A percentile compares a stretch with the other conserved stretches of the same genome.
Evolutionary conservation across 1,140 invertebrate genomes (phyloP).

Genomic region (Drosophila elegans): DNA sequence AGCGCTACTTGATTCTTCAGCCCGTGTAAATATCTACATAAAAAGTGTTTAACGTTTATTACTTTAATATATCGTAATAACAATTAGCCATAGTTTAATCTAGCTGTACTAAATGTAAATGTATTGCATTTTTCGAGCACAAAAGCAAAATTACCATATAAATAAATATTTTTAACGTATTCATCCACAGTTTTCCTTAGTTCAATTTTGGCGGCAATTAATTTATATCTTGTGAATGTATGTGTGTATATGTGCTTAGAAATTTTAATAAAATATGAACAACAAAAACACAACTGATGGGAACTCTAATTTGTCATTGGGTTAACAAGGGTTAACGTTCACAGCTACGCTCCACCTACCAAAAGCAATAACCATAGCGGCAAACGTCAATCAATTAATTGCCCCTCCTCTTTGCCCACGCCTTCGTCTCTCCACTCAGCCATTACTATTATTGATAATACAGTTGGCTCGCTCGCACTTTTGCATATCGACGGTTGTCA

Average conservation of each 20-base stretch:
- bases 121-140: slow-evolving; percentile 55
- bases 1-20: slow-evolving; percentile 47
- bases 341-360: slow-evolving; percentile 50
- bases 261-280: slow-evolving; percentile 74
- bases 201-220: slow-evolving; percentile 68
- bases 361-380: slow-evolving; percentile 14
- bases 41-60: slow-evolving; percentile 72
- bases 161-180: slow-evolving; percentile 42
- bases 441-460: slow-evolving; percentile 20
- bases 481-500: slow-evolving; percentile 1
- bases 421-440: slow-evolving; percentile 31
- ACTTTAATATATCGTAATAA: slow-evolving; percentile 72
- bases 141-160: slow-evolving; percentile 51
- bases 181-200: slow-evolving; percentile 62
- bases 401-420: slow-evolving; percentile 15
- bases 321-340: slow-evolving; percentile 37
- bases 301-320: slow-evolving; percentile 9
- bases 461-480: slow-evolving; percentile 38
- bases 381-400: slow-evolving; percentile 38
- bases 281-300: slow-evolving; percentile 17
- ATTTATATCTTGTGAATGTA: slow-evolving; percentile 71
- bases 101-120: slow-evolving; percentile 48
- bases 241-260: slow-evolving; percentile 53
- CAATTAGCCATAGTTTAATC: slow-evolving; percentile 68
- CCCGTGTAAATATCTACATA: slow-evolving; percentile 62